These are phyloP conservation scores for Crotalus horridus DNA, from an alignment of 2,113 vertebrate genomes.

Conservation along the genomic window DNA sequence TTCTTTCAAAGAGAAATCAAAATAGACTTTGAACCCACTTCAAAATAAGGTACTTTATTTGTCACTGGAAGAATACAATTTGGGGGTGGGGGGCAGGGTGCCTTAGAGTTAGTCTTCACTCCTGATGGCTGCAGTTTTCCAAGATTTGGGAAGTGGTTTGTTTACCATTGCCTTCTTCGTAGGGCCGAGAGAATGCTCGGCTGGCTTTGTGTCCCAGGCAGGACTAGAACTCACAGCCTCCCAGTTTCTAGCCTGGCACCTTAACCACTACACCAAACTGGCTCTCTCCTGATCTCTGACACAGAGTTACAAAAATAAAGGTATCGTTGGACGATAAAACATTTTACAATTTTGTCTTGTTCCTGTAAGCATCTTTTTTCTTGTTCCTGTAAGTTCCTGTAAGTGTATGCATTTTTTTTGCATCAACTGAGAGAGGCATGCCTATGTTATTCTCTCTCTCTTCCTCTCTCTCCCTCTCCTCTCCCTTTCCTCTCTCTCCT, in stretches of 20 bases:
- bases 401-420: not conserved
- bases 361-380: not conserved
- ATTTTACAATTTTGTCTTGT: not conserved
- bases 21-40: not conserved
- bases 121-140: not conserved
- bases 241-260: not conserved
- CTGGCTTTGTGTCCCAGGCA: not conserved
- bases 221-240: not conserved
- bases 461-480: too few species aligned
- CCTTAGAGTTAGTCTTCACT: not conserved
- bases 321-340: not conserved
- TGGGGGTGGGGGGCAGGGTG: not conserved
- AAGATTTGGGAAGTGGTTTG: not conserved
- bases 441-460: not conserved
- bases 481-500: too few species aligned
- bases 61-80: not conserved
- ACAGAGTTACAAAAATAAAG: not conserved
- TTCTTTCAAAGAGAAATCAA: not conserved
- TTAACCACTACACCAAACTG: not conserved
- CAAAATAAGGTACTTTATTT: not conserved
- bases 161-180: not conserved
- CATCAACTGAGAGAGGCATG: not conserved
- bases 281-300: not conserved
- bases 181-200: not conserved
- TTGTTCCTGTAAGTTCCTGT: too few species aligned